Conservation (phyloP, 2,888 invertebrate species). For the Priocnemis perturbator region DNA sequence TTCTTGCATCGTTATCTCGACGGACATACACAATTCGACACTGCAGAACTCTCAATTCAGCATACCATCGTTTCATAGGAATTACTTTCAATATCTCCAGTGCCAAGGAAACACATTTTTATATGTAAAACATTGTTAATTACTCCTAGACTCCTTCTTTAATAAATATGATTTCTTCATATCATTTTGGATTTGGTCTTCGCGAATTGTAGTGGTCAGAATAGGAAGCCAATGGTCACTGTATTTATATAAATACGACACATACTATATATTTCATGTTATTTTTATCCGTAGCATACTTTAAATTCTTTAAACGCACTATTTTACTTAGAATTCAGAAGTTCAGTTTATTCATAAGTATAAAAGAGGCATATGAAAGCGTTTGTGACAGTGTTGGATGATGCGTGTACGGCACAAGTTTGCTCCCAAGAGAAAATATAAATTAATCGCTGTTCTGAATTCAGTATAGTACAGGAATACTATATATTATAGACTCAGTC, state of each 20-base stretch:
- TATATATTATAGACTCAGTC: constrained; percentile 33
- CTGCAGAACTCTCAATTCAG: too few species aligned
- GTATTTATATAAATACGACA: constrained; percentile 37
- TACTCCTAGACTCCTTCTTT: constrained; percentile 14
- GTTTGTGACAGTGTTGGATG: constrained; percentile 17
- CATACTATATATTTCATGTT: constrained; percentile 43
- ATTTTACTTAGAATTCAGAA: background rate
- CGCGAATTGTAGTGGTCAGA: constrained; percentile 26
- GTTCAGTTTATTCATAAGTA: constrained; percentile 15
- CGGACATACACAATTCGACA: too few species aligned
- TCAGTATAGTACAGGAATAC: constrained; percentile 17
- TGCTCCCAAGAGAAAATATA: constrained; percentile 18
- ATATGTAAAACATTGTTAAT: constrained; percentile 17
- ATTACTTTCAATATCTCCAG: constrained; percentile 20
- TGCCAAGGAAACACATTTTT: constrained; percentile 19
- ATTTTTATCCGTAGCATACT: constrained; percentile 39
- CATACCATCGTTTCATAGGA: background rate
- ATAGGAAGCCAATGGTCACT: constrained; percentile 53
- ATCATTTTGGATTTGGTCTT: constrained; percentile 16
- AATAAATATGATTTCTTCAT: constrained; percentile 25
- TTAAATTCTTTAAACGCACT: constrained; percentile 44
- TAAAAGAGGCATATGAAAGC: constrained; percentile 3
- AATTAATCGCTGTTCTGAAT: constrained; percentile 30
- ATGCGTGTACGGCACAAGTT: constrained; percentile 21
- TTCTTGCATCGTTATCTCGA: too few species aligned